Conservation (phyloP, 2,797 vertebrate genomes). For the Somateria mollissima region DNA sequence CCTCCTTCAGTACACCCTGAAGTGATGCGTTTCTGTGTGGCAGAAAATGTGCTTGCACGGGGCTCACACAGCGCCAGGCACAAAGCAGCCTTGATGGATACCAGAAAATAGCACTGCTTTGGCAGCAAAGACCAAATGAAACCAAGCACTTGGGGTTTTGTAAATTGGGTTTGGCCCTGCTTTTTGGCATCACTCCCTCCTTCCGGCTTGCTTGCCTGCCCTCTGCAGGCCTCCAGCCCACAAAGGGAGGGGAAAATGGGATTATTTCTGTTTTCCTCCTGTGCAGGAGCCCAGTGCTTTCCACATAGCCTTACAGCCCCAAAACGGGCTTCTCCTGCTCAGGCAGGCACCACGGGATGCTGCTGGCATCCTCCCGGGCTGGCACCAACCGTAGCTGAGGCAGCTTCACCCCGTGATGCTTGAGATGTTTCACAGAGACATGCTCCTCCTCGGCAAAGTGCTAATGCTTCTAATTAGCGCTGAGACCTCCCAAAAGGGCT, state of each 20-base stretch:
- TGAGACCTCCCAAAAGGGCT: background rate
- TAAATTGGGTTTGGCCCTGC: background rate
- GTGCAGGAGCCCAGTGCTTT: background rate
- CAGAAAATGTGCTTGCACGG: rapidly evolving
- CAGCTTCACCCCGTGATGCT: background rate
- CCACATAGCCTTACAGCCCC: background rate
- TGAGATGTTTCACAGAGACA: slow-evolving; percentile 46
- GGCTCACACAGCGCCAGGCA: background rate
- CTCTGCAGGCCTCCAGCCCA: background rate
- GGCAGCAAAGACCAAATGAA: background rate
- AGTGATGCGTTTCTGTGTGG: background rate
- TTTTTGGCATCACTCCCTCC: background rate
- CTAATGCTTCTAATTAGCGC: slow-evolving; percentile 66
- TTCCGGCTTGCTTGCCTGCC: background rate
- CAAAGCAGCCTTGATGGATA: rapidly evolving
- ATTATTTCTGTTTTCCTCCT: background rate
- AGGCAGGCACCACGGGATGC: rapidly evolving
- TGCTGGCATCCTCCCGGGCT: background rate
- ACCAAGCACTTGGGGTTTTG: background rate
- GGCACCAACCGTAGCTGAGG: background rate
- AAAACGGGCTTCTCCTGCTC: background rate
- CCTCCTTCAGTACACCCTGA: background rate
- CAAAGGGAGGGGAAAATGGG: rapidly evolving
- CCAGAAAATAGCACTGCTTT: background rate
- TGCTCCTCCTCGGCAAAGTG: background rate